Percentiles rank a stretch among this genome's conserved stretches.
Evolutionary conservation across 2,888 invertebrate species (phyloP).

Genomic region (Plutella xylostella): DNA sequence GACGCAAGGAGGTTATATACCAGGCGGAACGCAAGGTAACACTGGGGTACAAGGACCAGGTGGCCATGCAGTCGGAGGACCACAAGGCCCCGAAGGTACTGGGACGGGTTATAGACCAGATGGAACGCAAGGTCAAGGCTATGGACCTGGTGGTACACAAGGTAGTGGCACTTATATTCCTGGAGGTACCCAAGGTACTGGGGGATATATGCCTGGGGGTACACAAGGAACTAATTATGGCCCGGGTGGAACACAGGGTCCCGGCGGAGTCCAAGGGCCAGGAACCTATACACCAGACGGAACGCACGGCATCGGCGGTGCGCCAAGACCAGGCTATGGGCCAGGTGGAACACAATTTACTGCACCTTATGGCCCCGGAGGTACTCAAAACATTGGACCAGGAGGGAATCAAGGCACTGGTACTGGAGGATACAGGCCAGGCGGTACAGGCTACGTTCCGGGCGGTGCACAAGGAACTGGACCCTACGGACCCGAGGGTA

Average conservation of each 20-base stretch:
- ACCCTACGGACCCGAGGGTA: background rate
- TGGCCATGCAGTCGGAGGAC: conserved; percentile 4
- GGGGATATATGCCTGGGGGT: background rate
- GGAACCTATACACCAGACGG: conserved; percentile 3
- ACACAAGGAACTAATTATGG: background rate
- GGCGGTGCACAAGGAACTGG: conserved; percentile 1
- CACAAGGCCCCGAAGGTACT: background rate
- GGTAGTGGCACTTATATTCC: background rate
- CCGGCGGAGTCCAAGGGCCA: background rate
- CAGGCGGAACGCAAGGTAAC: background rate
- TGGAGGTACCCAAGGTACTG: background rate
- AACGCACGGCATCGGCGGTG: conserved; percentile 7
- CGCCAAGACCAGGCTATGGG: no score
- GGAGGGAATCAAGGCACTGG: conserved; percentile 11
- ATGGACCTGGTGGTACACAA: conserved; percentile 1
- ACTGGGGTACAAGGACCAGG: background rate
- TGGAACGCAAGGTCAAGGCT: conserved; percentile 3
- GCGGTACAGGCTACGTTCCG: background rate
- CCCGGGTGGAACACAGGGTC: background rate
- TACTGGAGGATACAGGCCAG: background rate
- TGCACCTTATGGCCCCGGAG: no score
- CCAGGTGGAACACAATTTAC: no score
- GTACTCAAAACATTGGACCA: no score
- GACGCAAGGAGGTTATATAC: background rate
- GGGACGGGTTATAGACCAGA: conserved; percentile 7